A percentile compares a stretch with the other conserved stretches of the same genome.
phyloP scores from a whole-genome alignment of 2,888 invertebrate species.

The Parelbella ahira region DNA sequence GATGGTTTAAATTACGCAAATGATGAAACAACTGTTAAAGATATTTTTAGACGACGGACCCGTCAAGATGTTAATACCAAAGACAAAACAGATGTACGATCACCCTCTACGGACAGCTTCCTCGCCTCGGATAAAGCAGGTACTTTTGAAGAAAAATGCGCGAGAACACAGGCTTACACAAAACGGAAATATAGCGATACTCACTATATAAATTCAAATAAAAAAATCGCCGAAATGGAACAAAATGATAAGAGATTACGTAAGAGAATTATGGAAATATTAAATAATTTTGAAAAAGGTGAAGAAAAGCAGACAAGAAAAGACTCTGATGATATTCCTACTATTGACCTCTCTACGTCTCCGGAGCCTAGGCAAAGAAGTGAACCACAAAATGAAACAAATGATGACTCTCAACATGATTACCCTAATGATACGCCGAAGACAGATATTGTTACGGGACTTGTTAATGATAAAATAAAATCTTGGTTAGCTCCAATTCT shows the following conservation, averaged over 20 bases:
- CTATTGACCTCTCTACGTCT: slow-evolving; percentile 1
- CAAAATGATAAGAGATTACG: slow-evolving; percentile 50
- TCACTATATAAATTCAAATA: slow-evolving; percentile 51
- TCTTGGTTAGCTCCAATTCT: slow-evolving; percentile 61
- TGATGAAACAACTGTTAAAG: background rate
- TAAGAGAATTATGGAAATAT: slow-evolving; percentile 39
- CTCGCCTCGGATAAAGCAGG: too few relatives aligned
- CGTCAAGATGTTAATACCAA: background rate
- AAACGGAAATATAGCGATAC: slow-evolving; percentile 48
- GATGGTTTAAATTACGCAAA: background rate
- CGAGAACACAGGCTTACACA: slow-evolving; percentile 44
- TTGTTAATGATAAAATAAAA: slow-evolving; percentile 45
- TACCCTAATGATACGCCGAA: background rate
- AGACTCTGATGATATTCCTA: background rate
- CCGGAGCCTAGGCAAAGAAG: background rate
- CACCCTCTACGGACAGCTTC: too few relatives aligned
- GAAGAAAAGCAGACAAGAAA: slow-evolving; percentile 1
- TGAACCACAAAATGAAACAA: background rate
- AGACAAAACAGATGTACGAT: too few relatives aligned
- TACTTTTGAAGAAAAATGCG: slow-evolving; percentile 40
- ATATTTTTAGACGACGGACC: background rate
- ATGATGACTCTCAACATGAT: background rate
- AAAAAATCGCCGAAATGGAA: slow-evolving; percentile 58
- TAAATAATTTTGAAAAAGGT: background rate
- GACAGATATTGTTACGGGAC: too few relatives aligned